phyloP scores from a whole-genome alignment of 2,113 vertebrate genomes.

The Neolamprologus sp. region DNA sequence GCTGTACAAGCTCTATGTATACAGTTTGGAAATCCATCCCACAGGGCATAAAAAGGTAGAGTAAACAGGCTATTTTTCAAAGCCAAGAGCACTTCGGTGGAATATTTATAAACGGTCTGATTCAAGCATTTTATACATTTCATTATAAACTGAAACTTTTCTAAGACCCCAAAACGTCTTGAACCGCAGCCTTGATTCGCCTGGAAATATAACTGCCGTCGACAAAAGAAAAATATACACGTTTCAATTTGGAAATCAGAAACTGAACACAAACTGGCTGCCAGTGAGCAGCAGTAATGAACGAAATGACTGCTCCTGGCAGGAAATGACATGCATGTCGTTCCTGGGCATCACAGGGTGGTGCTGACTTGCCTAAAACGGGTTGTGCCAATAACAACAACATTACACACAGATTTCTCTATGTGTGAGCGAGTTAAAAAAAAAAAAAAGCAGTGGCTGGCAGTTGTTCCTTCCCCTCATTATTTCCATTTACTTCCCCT shows the following conservation, averaged over 20 bases:
- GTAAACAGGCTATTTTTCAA: slow-evolving; percentile 67
- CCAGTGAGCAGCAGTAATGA: slow-evolving; percentile 55
- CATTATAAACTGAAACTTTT: slow-evolving; percentile 43
- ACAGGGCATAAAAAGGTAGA: slow-evolving; percentile 17
- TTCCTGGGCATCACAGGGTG: slow-evolving; percentile 52
- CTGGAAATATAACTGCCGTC: slow-evolving; percentile 56
- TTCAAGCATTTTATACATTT: slow-evolving; percentile 41
- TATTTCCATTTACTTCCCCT: slow-evolving; percentile 58
- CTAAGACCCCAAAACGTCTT: slow-evolving; percentile 11
- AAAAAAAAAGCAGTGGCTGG: slow-evolving; percentile 35
- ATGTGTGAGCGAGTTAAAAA: slow-evolving; percentile 26
- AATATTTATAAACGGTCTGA: slow-evolving; percentile 59
- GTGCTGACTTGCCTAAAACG: slow-evolving; percentile 54
- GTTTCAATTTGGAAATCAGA: slow-evolving; percentile 59
- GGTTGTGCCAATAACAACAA: slow-evolving; percentile 62
- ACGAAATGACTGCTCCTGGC: slow-evolving; percentile 51
- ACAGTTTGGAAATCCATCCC: slow-evolving; percentile 62
- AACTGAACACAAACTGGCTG: slow-evolving; percentile 50
- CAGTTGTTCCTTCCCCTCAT: slow-evolving; percentile 49
- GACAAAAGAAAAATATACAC: slow-evolving; percentile 68
- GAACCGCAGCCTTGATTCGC: slow-evolving; percentile 50
- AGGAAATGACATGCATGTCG: slow-evolving; percentile 67
- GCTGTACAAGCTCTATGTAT: slow-evolving; percentile 52
- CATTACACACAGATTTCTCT: slow-evolving; percentile 53
- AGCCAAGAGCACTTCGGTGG: slow-evolving; percentile 38